A percentile compares a stretch with the other conserved stretches of the same genome.
These are phyloP conservation scores for Menidia beryllina DNA, from an alignment of 2,113 vertebrate species.

Conservation along the genomic window DNA sequence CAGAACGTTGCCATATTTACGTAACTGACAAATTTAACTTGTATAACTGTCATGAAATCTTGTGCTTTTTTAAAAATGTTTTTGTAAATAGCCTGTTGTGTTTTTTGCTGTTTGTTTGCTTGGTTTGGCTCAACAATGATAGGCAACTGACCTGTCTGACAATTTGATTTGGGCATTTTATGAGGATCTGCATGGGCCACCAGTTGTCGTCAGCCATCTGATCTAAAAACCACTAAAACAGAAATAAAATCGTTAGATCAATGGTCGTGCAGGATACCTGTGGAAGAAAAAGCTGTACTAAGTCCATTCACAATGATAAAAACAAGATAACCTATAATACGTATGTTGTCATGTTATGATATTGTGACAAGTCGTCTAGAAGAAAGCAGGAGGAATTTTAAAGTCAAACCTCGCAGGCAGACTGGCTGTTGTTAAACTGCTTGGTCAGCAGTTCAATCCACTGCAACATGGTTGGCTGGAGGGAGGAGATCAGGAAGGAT, in stretches of 20 bases:
- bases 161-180: slow-evolving; percentile 99
- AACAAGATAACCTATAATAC: not conserved
- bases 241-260: not conserved
- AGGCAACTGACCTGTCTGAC: slow-evolving; percentile 89
- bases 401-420: slow-evolving; percentile 92
- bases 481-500: not conserved
- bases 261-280: no score
- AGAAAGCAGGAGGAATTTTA: not conserved
- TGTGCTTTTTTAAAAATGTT: no score
- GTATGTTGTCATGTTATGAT: not conserved
- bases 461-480: slow-evolving; percentile 98
- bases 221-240: slow-evolving; percentile 96
- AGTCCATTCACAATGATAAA: not conserved
- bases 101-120: no score
- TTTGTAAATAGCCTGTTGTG: no score
- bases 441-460: slow-evolving; percentile 99
- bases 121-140: not conserved
- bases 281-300: no score
- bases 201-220: slow-evolving; percentile 99
- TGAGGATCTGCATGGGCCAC: slow-evolving; percentile 99
- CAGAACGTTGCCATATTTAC: no score
- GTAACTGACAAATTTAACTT: no score
- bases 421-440: slow-evolving; percentile 99
- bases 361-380: not conserved
- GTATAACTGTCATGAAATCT: no score